Evolutionary conservation across 2,113 vertebrate genomes (phyloP).

Genomic region (Elephantulus edwardii): DNA sequence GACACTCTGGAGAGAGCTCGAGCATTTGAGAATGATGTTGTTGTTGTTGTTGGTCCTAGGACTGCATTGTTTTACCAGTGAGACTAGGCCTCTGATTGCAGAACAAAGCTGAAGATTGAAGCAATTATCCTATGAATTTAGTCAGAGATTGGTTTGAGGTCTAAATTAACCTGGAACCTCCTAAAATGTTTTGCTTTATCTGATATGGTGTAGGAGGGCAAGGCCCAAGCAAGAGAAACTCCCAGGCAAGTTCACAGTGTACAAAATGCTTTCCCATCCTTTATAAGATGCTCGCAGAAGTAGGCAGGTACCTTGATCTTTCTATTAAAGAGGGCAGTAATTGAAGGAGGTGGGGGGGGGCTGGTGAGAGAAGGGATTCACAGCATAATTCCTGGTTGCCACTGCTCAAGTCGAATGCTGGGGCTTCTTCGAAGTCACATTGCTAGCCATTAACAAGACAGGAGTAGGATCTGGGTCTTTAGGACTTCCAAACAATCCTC

Average conservation of each 20-base stretch:
- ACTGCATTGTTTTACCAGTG: constrained; percentile 51
- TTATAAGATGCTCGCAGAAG: constrained; percentile 23
- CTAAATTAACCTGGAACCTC: constrained; percentile 56
- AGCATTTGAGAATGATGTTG: constrained; percentile 9
- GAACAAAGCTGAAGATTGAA: constrained; percentile 66
- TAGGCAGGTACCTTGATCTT: background rate
- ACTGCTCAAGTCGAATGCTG: constrained; percentile 31
- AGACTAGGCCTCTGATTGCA: constrained; percentile 65
- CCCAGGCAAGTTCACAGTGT: background rate
- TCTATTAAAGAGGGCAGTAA: too few relatives aligned
- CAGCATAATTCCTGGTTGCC: background rate
- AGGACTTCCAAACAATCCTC: constrained; percentile 11
- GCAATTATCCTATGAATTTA: constrained; percentile 66
- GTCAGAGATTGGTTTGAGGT: constrained; percentile 51
- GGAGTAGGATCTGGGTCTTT: constrained; percentile 9
- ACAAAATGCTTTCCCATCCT: background rate
- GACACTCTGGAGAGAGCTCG: constrained; percentile 22
- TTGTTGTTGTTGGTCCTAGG: background rate
- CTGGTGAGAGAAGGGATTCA: background rate
- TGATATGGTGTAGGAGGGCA: constrained; percentile 5
- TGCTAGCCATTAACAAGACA: background rate
- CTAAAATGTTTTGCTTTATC: constrained; percentile 35
- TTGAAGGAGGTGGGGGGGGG: background rate
- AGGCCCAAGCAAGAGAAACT: background rate
- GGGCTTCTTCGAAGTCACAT: constrained; percentile 1